Evolutionary conservation across 2,113 vertebrate genomes (phyloP).

Genomic region (Neolamprologus sp.): DNA sequence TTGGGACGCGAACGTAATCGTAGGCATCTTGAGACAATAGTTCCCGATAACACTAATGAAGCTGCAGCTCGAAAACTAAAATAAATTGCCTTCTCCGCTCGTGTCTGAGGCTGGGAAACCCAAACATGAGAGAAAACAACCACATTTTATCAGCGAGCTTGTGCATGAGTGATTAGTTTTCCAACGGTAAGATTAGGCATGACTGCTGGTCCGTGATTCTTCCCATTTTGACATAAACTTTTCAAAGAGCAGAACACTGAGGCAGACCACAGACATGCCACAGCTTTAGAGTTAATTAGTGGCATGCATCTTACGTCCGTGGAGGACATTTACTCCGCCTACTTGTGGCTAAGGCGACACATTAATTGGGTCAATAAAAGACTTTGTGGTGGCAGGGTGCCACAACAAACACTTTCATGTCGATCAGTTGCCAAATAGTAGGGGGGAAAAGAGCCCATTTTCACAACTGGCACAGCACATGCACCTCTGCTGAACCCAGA

Average conservation of each 20-base stretch:
- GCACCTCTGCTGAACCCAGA: neutral
- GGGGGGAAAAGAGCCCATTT: neutral
- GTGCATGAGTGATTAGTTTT: neutral
- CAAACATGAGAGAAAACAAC: neutral
- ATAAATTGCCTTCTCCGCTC: slow-evolving; percentile 21
- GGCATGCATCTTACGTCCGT: neutral
- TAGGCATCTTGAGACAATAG: slow-evolving; percentile 9
- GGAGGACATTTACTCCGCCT: neutral
- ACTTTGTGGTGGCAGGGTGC: slow-evolving; percentile 4
- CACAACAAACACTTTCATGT: slow-evolving; percentile 1
- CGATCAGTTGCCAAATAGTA: slow-evolving; percentile 2
- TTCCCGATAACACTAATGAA: slow-evolving; percentile 29
- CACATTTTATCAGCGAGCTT: neutral
- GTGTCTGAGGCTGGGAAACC: neutral
- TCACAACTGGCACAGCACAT: neutral
- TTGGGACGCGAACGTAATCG: neutral
- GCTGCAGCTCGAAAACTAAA: slow-evolving; percentile 14
- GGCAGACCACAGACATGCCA: neutral
- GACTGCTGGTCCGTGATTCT: neutral
- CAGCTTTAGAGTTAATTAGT: slow-evolving; percentile 21
- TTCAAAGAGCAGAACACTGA: neutral
- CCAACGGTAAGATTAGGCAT: neutral
- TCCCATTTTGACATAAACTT: neutral
- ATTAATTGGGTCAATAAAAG: slow-evolving; percentile 39
- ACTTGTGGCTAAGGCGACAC: slow-evolving; percentile 9